Conservation (phyloP, 2,797 vertebrate species). For the Liasis olivaceus region DNA sequence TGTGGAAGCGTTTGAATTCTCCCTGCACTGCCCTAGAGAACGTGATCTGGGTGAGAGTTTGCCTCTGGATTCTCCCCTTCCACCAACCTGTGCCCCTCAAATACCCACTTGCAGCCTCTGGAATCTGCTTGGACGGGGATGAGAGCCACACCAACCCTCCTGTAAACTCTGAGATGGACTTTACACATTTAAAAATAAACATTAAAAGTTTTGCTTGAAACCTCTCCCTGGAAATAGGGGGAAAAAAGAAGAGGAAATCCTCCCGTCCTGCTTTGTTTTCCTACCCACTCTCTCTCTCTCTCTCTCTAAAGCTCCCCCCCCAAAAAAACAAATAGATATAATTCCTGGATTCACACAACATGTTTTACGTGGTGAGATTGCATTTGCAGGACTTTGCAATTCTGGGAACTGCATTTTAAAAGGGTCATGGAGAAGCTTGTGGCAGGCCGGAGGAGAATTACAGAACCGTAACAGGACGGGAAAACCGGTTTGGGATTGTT, state of each 20-base stretch:
- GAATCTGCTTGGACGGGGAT: not conserved
- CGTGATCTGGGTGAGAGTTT: not conserved
- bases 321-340: no score
- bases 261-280: not conserved
- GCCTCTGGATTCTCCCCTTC: not conserved
- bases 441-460: not conserved
- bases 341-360: not conserved
- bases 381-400: not conserved
- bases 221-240: not conserved
- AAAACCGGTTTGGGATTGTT: not conserved
- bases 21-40: not conserved
- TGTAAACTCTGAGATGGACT: not conserved
- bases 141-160: not conserved
- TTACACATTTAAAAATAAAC: not conserved
- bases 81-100: not conserved
- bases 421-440: not conserved
- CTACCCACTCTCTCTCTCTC: not conserved
- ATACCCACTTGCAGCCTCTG: not conserved
- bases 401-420: not conserved
- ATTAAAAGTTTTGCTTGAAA: not conserved
- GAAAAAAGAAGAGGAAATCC: not conserved
- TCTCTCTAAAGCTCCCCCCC: no score
- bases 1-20: not conserved
- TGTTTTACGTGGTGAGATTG: not conserved
- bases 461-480: not conserved